A percentile compares a stretch with the other conserved stretches of the same genome.
Conservation (phyloP, 2,888 invertebrate genomes). For the Coremacera marginata region DNA sequence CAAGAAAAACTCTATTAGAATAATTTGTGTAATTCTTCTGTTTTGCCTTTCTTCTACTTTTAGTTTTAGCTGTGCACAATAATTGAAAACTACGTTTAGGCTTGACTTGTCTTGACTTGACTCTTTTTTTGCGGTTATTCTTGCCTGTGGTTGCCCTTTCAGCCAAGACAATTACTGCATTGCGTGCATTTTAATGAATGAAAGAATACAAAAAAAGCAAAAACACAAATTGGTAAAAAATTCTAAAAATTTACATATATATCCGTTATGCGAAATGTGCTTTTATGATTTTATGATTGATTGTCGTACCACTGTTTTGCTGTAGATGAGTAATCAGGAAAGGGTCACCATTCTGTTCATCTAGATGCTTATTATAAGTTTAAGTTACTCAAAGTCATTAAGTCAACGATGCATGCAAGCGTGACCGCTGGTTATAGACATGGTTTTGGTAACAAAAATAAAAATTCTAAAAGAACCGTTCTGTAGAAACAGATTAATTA, state of each 20-base stretch:
- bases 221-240: not conserved
- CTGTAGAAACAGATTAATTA: not conserved
- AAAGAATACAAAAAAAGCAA: not conserved
- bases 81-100: not conserved
- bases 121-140: not conserved
- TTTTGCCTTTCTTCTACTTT: not conserved
- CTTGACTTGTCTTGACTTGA: not conserved
- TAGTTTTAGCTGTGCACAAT: not conserved
- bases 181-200: slow-evolving; percentile 31
- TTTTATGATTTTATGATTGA: slow-evolving; percentile 16
- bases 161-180: not conserved
- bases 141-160: not conserved
- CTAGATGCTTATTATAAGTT: not conserved
- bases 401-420: slow-evolving; percentile 4
- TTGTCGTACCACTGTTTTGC: not conserved
- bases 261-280: slow-evolving; percentile 25
- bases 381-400: not conserved
- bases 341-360: not conserved
- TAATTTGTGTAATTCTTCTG: slow-evolving; percentile 39
- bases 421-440: not conserved
- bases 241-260: slow-evolving; percentile 30
- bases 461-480: not conserved
- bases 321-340: not conserved
- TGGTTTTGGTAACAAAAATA: not conserved
- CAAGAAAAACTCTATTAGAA: slow-evolving; percentile 8